Percentiles rank a stretch among this genome's conserved stretches.
Evolutionary conservation across 1,140 invertebrate genomes (phyloP).

Genomic region (Mycetomoellerius zeteki): DNA sequence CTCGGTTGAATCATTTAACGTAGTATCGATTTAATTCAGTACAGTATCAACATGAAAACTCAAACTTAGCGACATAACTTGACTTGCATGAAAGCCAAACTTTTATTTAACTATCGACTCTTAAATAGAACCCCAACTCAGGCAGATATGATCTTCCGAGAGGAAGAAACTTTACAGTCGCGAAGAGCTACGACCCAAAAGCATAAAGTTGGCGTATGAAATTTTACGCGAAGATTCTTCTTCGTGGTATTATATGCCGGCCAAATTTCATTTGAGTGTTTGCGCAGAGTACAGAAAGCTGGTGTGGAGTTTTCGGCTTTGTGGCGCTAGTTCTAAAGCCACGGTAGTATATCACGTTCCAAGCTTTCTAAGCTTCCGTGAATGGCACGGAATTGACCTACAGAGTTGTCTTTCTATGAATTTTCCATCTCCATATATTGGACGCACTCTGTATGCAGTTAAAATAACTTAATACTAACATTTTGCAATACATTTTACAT

Average conservation of each 20-base stretch:
- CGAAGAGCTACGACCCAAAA: constrained; percentile 39
- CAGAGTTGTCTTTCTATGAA: constrained; percentile 28
- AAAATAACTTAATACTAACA: not conserved
- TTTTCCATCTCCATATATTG: constrained; percentile 27
- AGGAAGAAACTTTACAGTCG: constrained; percentile 39
- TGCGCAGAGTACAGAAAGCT: constrained; percentile 33
- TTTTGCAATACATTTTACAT: not conserved
- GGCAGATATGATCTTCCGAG: constrained; percentile 45
- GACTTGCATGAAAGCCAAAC: constrained; percentile 37
- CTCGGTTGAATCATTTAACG: constrained; percentile 2
- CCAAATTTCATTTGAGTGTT: constrained; percentile 55
- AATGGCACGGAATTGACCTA: constrained; percentile 51
- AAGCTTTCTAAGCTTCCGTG: constrained; percentile 50
- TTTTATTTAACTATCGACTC: constrained; percentile 59
- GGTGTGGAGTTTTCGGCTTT: constrained; percentile 57
- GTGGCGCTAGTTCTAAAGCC: constrained; percentile 40
- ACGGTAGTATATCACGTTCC: constrained; percentile 51
- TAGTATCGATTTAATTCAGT: constrained; percentile 39
- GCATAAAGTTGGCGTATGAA: constrained; percentile 57
- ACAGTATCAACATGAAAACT: constrained; percentile 38
- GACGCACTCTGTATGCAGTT: not conserved
- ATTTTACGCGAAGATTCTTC: constrained; percentile 56
- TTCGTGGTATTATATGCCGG: constrained; percentile 42
- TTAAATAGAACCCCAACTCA: constrained; percentile 37
- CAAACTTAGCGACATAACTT: constrained; percentile 35